Percentiles rank a stretch among this genome's conserved stretches.
Evolutionary conservation across 2,888 invertebrate genomes (phyloP).

Genomic region (Elaeidobius kamerunicus): DNA sequence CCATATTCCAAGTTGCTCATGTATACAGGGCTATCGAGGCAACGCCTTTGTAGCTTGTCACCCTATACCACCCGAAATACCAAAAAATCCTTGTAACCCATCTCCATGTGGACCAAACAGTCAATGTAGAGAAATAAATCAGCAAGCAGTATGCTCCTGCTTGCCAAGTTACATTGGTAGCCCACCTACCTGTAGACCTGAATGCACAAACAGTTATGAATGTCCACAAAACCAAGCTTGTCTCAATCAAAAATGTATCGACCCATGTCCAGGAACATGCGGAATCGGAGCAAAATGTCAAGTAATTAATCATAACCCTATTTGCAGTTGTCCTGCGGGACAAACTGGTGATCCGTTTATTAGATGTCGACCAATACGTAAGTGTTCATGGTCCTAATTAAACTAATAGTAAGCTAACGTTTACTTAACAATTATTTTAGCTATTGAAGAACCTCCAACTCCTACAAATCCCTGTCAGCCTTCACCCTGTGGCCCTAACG

Average conservation of each 20-base stretch:
- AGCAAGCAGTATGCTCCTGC: conserved; percentile 51
- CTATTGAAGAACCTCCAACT: conserved; percentile 40
- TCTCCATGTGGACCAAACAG: conserved; percentile 69
- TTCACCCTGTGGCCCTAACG: conserved; percentile 66
- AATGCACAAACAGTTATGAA: conserved; percentile 76
- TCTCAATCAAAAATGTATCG: conserved; percentile 73
- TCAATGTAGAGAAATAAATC: conserved; percentile 66
- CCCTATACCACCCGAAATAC: conserved; percentile 37
- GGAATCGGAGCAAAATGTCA: conserved; percentile 74
- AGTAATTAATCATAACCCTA: conserved; percentile 69
- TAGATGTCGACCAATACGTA: conserved; percentile 45
- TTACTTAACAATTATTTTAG: conserved; percentile 31
- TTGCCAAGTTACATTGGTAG: conserved; percentile 48
- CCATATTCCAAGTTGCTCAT: conserved; percentile 74
- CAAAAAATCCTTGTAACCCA: conserved; percentile 51
- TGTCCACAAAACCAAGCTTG: conserved; percentile 76
- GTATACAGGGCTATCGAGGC: conserved; percentile 66
- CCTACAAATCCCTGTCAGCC: conserved; percentile 62
- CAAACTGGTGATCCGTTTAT: conserved; percentile 61
- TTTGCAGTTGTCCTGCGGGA: conserved; percentile 56
- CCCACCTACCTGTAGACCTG: conserved; percentile 75
- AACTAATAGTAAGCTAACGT: not conserved
- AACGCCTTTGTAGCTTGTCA: conserved; percentile 59
- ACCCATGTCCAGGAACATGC: conserved; percentile 83
- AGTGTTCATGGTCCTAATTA: conserved; percentile 44